Percentiles rank a stretch among this genome's conserved stretches.
Evolutionary conservation across 2,113 vertebrate genomes (phyloP).

Genomic region (Epinephelus fuscoguttatus): DNA sequence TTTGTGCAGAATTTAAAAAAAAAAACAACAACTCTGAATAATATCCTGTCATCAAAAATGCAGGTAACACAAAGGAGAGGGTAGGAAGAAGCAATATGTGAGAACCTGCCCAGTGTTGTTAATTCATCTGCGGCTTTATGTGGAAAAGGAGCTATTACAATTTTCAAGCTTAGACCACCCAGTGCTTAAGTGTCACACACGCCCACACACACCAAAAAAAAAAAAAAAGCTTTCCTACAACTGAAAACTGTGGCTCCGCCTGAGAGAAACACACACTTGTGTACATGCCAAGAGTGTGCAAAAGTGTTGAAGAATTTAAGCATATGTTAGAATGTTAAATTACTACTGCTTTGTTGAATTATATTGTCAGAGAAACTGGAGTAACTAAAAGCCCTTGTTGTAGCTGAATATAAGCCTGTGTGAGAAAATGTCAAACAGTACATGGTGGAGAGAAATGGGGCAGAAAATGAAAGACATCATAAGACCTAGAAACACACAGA

Average conservation of each 20-base stretch:
- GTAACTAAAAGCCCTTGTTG: slow-evolving; percentile 1
- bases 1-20: not conserved
- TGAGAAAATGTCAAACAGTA: slow-evolving; percentile 60
- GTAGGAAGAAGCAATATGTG: not conserved
- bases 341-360: not conserved
- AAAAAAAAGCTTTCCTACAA: slow-evolving; percentile 28
- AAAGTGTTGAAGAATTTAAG: not conserved
- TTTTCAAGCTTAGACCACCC: slow-evolving; percentile 74
- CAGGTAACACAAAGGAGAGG: not conserved
- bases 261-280: slow-evolving; percentile 14
- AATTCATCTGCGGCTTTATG: slow-evolving; percentile 67
- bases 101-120: slow-evolving; percentile 35
- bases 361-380: not conserved
- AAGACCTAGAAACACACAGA: slow-evolving; percentile 51
- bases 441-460: slow-evolving; percentile 62
- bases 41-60: slow-evolving; percentile 21
- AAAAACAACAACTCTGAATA: not conserved
- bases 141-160: slow-evolving; percentile 74
- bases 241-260: slow-evolving; percentile 7
- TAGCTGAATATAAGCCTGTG: slow-evolving; percentile 29
- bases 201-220: slow-evolving; percentile 28
- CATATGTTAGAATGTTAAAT: not conserved
- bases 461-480: slow-evolving; percentile 77
- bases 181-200: slow-evolving; percentile 62
- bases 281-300: not conserved